A percentile compares a stretch with the other conserved stretches of the same genome.
Evolutionary conservation across 2,113 vertebrate species (phyloP).

Genomic region (Mus pahari): DNA sequence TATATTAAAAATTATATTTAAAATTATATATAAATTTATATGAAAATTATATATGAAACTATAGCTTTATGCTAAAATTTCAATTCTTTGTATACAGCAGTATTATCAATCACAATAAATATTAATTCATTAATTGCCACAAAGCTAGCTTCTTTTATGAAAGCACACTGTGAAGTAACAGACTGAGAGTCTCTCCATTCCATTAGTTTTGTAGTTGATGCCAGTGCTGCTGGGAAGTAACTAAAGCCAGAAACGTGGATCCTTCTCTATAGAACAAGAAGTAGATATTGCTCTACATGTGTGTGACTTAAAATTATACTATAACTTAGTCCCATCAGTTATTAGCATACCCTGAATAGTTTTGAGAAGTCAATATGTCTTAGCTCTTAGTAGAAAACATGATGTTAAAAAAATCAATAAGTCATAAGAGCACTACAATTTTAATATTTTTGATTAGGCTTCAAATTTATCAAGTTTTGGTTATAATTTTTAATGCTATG

Average conservation of each 20-base stretch:
- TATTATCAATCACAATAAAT: neutral
- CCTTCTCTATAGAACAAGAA: neutral
- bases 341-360: neutral
- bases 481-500: slow-evolving; percentile 2
- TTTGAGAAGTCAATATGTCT: neutral
- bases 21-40: no score
- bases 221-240: neutral
- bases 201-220: neutral
- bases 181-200: neutral
- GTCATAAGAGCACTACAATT: neutral
- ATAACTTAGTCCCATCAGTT: neutral
- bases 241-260: neutral
- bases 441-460: neutral
- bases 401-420: neutral
- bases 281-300: neutral
- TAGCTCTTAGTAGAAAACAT: neutral
- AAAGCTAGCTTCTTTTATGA: slow-evolving; percentile 45
- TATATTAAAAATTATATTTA: no score
- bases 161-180: neutral
- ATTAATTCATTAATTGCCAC: neutral
- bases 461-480: neutral
- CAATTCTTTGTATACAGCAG: neutral
- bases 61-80: slow-evolving; percentile 23
- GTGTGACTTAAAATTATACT: neutral
- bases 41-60: no score